These are phyloP conservation scores for Caenorhabditis becei DNA, from an alignment of 2,888 invertebrate species.

Conservation along the genomic window DNA sequence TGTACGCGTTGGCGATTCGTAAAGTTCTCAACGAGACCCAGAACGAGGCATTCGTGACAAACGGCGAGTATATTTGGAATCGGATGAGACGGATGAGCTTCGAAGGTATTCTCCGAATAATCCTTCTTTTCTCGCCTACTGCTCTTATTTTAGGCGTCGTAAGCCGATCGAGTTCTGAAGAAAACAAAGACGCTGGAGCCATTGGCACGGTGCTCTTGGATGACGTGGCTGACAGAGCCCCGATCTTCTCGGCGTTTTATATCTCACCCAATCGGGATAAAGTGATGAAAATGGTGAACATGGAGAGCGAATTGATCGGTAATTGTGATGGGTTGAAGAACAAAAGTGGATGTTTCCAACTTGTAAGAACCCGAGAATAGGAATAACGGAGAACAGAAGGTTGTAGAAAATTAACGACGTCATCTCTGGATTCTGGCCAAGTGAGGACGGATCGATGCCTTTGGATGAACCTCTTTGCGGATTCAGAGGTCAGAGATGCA, in stretches of 20 bases:
- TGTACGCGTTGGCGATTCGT: conserved; percentile 77
- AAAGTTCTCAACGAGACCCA: conserved; percentile 68
- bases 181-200: conserved; percentile 61
- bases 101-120: conserved; percentile 69
- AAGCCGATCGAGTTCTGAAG: conserved; percentile 33
- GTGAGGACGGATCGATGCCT: conserved; percentile 74
- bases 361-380: conserved; percentile 61
- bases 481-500: conserved; percentile 73
- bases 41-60: conserved; percentile 71
- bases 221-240: conserved; percentile 79
- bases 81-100: conserved; percentile 76
- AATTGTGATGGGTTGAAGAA: conserved; percentile 79
- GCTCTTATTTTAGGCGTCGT: conserved; percentile 45
- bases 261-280: conserved; percentile 77
- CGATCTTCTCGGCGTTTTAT: conserved; percentile 79
- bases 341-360: conserved; percentile 76
- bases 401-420: conserved; percentile 76
- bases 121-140: neutral
- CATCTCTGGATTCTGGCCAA: conserved; percentile 80
- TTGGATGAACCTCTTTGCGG: conserved; percentile 80
- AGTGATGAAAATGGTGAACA: conserved; percentile 79
- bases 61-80: conserved; percentile 79
- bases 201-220: conserved; percentile 79
- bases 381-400: neutral
- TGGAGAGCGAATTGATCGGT: conserved; percentile 73